Evolutionary conservation across 92 coral and sea anemone species (phyloP), one percentile per base, ranked within the genome.

Genomic region (Epizoanthus rinbou): DNA sequence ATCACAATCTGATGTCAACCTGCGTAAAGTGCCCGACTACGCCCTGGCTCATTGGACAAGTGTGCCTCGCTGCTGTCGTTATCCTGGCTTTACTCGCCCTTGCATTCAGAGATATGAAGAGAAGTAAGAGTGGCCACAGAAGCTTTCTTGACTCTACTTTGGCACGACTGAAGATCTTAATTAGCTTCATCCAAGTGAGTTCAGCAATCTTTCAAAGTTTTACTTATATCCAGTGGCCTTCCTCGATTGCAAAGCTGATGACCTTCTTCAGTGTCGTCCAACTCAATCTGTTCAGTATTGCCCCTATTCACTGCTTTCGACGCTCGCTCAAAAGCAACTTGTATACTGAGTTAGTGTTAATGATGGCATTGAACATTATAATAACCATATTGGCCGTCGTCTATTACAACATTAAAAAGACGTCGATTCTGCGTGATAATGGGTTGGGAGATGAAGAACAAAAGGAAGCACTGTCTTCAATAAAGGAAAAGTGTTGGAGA

Each of bases 221-320:
- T 52, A 79, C 86, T 21, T 88, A 85, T 23, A 80, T 88, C 4
- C 85, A 63, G 25, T 88, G 91, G 91, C 91, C 91, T 4, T 47
- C 63, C 24, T 85, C 89, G 8, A 39, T 88, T 57, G 35, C 68
- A 50, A 78, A 62, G 47, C 64, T 88, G 10, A 64, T 84, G 64
- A 81, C 68, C 54, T 78, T 76, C 50, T 84, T 85, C 47, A 84
- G 80, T 17, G 56, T 88, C 17, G 64, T 79, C 0, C 91, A 88
- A 50, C 69, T 88, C 7, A 88, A 88, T 63, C 88, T 88, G 5
- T 58, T 84, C 62, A 80, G 73, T 58, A 71, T 88, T 56, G 37
- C 81, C 16, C 91, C 91, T 4, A 17, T 88, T 56, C 87, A 85
- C 66, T 88, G 91, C 31, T 59, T 88, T 53, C 52, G 50, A 9